These are phyloP conservation scores for Homarus gammarus DNA, from an alignment of 2,888 invertebrate species.

Conservation along the genomic window DNA sequence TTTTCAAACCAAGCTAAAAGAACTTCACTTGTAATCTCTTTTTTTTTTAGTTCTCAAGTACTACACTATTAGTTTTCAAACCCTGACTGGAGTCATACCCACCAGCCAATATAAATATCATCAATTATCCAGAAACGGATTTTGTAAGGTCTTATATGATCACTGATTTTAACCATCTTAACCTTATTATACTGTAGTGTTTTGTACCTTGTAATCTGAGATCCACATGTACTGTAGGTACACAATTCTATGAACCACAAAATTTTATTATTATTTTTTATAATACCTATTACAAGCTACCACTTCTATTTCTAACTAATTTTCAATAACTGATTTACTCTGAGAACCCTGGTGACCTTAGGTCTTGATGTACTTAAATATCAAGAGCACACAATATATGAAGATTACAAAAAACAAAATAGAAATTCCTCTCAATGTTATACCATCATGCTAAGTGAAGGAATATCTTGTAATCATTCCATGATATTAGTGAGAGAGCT, in stretches of 20 bases:
- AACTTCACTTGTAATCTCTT: neutral
- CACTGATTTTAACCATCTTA: too few relatives aligned
- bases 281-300: neutral
- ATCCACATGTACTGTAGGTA: too few relatives aligned
- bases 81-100: too few relatives aligned
- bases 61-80: too few relatives aligned
- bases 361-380: conserved; percentile 9
- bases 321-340: neutral
- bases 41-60: too few relatives aligned
- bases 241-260: too few relatives aligned
- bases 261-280: too few relatives aligned
- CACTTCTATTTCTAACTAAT: too few relatives aligned
- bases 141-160: too few relatives aligned
- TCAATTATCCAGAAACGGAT: neutral
- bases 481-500: conserved; percentile 59
- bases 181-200: too few relatives aligned
- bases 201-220: too few relatives aligned
- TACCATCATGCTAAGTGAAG: conserved; percentile 60
- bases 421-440: conserved; percentile 45
- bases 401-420: conserved; percentile 42
- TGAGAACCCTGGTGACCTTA: conserved; percentile 11
- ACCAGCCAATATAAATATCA: too few relatives aligned
- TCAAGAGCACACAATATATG: conserved; percentile 44
- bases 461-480: conserved; percentile 48
- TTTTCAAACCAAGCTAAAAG: neutral